Base-by-base conservation (phyloP, 2,888 invertebrate species). In the Brachynemurus nebulosus region DNA sequence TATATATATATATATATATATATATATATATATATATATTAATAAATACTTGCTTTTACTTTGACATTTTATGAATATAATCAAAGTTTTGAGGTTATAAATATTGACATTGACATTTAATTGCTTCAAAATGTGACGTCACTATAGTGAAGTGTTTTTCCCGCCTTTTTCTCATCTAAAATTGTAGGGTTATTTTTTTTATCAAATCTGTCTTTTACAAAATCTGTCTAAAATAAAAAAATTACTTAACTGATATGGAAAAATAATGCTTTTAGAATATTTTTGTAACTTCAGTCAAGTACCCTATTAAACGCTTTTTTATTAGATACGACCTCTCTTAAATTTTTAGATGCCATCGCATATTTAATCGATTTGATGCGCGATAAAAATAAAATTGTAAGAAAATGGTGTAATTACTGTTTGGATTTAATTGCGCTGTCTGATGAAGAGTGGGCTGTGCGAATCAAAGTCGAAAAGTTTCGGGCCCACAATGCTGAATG, bases 401-500 rank as follows among this genome's bases (percentile, higher is more conserved):
- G 95, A 51, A 89, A 86, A 68, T 82, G 97, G 56, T 97, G 96
- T 63, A 93, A 95, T 63, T 81, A 83, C 48, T 95, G 96, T 52
- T 75, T 98, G 49, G 93, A 96, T 62, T 86, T 95, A 40, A 91
- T 98, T 57, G 86, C 91, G 12, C 89, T 91, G 59, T 82, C 85
- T 64, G 86, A 89, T 65, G 78, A 78, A 50, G 85, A 86, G 45
- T 97, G 96, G 96, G 86, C 90, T n/a, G 80, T 78, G 44, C 77
- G 90, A 56, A 92, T 97, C 48, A 89, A 89, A 70, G 70, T 81
- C 57, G 96, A 96, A 66, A 85, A 95, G 54, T 98, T 97, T 67
- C 78, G 92, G n/a, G 91, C 91, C 67, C 95, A 97, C 67, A 98
- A 98, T 65, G 88, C 90, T 0, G 95, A 97, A 61, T 98, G 97